Conservation (phyloP, 2,888 invertebrate species). For the Prostheceraeus crozeri region DNA sequence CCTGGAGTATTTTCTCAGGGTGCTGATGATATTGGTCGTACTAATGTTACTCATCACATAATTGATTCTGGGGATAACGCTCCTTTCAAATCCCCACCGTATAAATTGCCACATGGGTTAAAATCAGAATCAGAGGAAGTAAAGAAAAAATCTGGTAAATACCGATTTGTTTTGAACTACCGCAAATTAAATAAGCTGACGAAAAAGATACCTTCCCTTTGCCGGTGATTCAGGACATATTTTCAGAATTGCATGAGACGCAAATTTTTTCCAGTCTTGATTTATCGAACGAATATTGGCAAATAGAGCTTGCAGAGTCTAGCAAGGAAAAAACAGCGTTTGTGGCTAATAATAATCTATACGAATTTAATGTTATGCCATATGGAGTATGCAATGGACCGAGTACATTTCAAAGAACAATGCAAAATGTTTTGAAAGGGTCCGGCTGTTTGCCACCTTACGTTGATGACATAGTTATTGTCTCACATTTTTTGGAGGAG, state of each 20-base stretch:
- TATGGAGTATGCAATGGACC: conserved; percentile 9
- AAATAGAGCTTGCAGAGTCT: conserved; percentile 10
- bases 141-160: conserved; percentile 13
- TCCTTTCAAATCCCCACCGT: conserved; percentile 1
- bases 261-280: conserved; percentile 5
- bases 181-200: too few relatives aligned
- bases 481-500: neutral
- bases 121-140: conserved; percentile 6
- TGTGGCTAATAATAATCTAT: neutral
- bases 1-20: too few relatives aligned
- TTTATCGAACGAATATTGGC: conserved; percentile 1
- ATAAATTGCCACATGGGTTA: conserved; percentile 18
- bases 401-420: conserved; percentile 9
- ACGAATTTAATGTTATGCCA: conserved; percentile 16
- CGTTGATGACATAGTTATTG: conserved; percentile 18
- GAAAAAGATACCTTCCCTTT: too few relatives aligned
- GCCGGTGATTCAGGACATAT: conserved; percentile 5
- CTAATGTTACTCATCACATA: neutral
- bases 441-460: conserved; percentile 7
- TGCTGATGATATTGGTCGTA: conserved; percentile 14
- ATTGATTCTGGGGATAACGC: conserved; percentile 1
- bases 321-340: conserved; percentile 5
- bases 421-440: neutral
- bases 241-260: neutral
- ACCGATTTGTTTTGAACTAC: conserved; percentile 12